Evolutionary conservation across 2,797 vertebrate species (phyloP).

Genomic region (Takifugu ocellatus): DNA sequence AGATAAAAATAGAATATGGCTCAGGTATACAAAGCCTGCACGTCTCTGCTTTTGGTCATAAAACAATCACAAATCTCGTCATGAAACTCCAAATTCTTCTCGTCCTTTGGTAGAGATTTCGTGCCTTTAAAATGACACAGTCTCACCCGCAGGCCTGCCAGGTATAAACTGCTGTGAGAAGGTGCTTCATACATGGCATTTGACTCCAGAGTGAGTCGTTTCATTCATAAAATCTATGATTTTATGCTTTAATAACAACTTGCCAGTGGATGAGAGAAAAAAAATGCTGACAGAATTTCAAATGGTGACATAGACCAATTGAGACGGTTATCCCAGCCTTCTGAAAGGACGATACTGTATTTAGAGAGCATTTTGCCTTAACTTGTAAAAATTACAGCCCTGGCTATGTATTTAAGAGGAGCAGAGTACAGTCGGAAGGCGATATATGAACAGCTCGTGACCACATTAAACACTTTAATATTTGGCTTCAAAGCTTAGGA

Average conservation of each 20-base stretch:
- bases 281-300: constrained; percentile 65
- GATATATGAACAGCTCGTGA: constrained; percentile 70
- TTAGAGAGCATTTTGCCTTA: constrained; percentile 81
- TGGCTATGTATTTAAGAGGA: constrained; percentile 76
- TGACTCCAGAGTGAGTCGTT: constrained; percentile 47
- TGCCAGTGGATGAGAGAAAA: constrained; percentile 55
- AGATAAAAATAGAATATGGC: constrained; percentile 27
- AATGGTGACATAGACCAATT: constrained; percentile 66
- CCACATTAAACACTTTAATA: constrained; percentile 84
- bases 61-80: constrained; percentile 17
- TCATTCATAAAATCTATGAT: constrained; percentile 77
- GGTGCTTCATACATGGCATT: constrained; percentile 64
- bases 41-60: too few relatives aligned
- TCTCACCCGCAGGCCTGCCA: constrained; percentile 39
- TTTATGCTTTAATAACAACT: constrained; percentile 75
- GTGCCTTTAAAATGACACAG: constrained; percentile 32
- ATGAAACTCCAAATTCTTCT: not conserved
- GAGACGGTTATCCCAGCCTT: constrained; percentile 67
- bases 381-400: constrained; percentile 83
- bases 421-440: constrained; percentile 68
- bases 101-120: constrained; percentile 3
- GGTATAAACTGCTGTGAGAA: constrained; percentile 49
- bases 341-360: constrained; percentile 82
- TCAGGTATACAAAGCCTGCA: too few relatives aligned
- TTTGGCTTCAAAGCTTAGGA: constrained; percentile 76